These are phyloP conservation scores for Villa cingulata DNA, from an alignment of 2,888 invertebrate species.

Conservation along the genomic window DNA sequence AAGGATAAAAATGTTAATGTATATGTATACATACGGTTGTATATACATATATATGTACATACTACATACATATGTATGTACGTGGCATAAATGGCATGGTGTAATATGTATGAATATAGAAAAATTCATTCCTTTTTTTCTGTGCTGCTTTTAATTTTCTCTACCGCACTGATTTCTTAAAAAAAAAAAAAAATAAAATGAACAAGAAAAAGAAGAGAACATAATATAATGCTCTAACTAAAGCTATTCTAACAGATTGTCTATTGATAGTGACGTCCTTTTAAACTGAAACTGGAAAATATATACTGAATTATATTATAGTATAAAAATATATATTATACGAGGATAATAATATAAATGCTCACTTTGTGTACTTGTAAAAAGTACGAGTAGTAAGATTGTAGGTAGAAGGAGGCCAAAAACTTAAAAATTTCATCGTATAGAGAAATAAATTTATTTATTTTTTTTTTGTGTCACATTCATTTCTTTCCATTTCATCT, in stretches of 20 bases:
- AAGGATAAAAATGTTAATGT: neutral
- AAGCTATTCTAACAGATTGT: conserved; percentile 4
- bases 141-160: neutral
- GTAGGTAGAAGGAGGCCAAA: neutral
- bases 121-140: neutral
- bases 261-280: conserved; percentile 6
- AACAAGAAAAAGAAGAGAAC: no score
- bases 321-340: no score
- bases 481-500: neutral
- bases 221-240: neutral
- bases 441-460: neutral
- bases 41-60: no score
- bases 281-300: conserved; percentile 1
- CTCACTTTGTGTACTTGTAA: no score
- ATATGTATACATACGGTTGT: no score
- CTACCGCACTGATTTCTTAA: neutral
- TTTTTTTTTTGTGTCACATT: neutral
- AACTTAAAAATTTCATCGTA: neutral
- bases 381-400: no score
- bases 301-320: neutral
- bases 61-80: no score
- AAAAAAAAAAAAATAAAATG: no score
- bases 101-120: no score
- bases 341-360: neutral
- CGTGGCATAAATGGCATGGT: no score